Conservation (phyloP, 2,888 invertebrate genomes). For the Sinhomidia bicolor region DNA sequence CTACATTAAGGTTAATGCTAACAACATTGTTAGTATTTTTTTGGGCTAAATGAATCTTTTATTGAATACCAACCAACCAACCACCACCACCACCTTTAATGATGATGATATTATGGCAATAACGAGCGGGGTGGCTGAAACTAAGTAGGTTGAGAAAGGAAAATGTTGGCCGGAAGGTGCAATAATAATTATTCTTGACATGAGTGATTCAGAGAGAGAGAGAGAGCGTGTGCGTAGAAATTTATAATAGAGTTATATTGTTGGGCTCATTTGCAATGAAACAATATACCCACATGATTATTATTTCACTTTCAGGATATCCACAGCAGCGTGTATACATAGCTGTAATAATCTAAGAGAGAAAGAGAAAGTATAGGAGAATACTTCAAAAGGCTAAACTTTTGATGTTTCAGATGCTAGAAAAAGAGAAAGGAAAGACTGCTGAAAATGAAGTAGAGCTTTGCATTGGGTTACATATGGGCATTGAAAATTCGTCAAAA, state of each 20-base stretch:
- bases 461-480: background rate
- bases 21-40: too few species aligned
- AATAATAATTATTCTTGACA: background rate
- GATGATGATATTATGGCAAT: background rate
- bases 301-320: background rate
- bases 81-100: too few species aligned
- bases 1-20: too few species aligned
- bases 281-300: background rate
- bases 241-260: background rate
- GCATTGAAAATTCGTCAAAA: background rate
- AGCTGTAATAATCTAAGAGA: background rate
- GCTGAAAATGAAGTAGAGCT: background rate
- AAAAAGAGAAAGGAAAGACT: background rate
- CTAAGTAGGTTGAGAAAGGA: too few species aligned
- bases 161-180: too few species aligned
- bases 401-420: slow-evolving; percentile 36
- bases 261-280: background rate
- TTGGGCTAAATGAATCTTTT: background rate
- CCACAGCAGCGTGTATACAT: background rate
- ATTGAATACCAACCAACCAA: background rate
- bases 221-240: background rate
- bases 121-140: background rate
- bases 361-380: too few species aligned
- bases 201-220: background rate
- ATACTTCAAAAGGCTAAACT: background rate